A percentile compares a stretch with the other conserved stretches of the same genome.
Conservation (phyloP, 1,140 invertebrate species). For the Dolichoris vasculosae region DNA sequence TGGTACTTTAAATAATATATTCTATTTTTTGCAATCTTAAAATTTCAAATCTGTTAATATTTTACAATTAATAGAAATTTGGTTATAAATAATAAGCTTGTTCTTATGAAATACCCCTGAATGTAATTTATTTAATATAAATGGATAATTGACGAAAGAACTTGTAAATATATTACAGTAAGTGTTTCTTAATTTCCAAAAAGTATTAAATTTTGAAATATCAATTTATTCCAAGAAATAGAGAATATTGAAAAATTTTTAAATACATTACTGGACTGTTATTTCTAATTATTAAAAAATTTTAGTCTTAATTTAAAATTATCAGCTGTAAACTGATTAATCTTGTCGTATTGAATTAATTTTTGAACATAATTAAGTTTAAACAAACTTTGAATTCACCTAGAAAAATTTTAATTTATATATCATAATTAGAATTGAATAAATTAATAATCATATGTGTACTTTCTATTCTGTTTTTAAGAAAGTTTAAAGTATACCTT, state of each 20-base stretch:
- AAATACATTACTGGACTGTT: neutral
- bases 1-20: too few relatives aligned
- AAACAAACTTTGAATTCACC: neutral
- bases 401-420: neutral
- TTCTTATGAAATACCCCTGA: too few relatives aligned
- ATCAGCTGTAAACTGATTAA: neutral
- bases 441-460: neutral
- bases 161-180: too few relatives aligned
- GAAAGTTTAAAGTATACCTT: neutral
- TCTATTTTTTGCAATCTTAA: too few relatives aligned
- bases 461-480: neutral
- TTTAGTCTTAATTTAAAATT: neutral
- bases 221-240: too few relatives aligned
- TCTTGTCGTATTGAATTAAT: neutral
- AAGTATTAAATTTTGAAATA: too few relatives aligned
- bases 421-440: neutral
- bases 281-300: neutral
- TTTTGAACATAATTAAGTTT: neutral
- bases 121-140: too few relatives aligned
- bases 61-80: too few relatives aligned
- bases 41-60: too few relatives aligned
- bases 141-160: too few relatives aligned
- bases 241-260: neutral
- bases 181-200: too few relatives aligned
- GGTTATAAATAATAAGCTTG: too few relatives aligned